Conservation (phyloP, 2,797 vertebrate species). For the Spea hammondii region DNA sequence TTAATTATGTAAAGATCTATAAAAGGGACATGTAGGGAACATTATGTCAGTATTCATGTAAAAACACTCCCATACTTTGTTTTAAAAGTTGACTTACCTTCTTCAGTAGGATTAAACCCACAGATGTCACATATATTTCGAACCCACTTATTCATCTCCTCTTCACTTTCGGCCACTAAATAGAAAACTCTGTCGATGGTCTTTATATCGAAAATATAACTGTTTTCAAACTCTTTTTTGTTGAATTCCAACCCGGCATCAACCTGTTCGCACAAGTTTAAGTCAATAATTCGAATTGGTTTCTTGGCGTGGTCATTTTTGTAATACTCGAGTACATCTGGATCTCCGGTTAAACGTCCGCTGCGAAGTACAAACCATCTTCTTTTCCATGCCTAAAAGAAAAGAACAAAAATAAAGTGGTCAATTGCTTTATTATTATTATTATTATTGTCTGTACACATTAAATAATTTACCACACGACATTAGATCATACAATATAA, state of each 20-base stretch:
- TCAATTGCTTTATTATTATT: not conserved
- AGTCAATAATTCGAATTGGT: conserved; percentile 97
- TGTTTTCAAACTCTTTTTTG: conserved; percentile 98
- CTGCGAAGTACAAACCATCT: conserved; percentile 98
- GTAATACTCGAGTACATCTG: conserved; percentile 97
- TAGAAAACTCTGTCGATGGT: conserved; percentile 97
- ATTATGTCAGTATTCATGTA: not conserved
- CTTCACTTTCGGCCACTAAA: conserved; percentile 96
- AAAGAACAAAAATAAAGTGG: conserved; percentile 5
- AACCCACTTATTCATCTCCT: conserved; percentile 99
- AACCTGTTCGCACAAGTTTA: conserved; percentile 98
- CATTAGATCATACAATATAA: too few species aligned
- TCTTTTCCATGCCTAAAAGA: conserved; percentile 95
- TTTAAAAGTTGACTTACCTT: conserved; percentile 73
- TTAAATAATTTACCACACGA: not conserved
- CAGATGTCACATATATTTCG: conserved; percentile 98
- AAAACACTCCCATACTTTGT: not conserved
- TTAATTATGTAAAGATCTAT: too few species aligned
- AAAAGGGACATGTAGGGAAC: too few species aligned
- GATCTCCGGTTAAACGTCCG: conserved; percentile 93
- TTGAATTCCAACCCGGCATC: conserved; percentile 95
- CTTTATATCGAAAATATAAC: conserved; percentile 99
- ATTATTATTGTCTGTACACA: not conserved
- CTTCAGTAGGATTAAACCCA: conserved; percentile 98
- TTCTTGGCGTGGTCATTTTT: conserved; percentile 99